phyloP scores from a whole-genome alignment of 2,797 vertebrate species.

The Catamblyrhynchus diadema region DNA sequence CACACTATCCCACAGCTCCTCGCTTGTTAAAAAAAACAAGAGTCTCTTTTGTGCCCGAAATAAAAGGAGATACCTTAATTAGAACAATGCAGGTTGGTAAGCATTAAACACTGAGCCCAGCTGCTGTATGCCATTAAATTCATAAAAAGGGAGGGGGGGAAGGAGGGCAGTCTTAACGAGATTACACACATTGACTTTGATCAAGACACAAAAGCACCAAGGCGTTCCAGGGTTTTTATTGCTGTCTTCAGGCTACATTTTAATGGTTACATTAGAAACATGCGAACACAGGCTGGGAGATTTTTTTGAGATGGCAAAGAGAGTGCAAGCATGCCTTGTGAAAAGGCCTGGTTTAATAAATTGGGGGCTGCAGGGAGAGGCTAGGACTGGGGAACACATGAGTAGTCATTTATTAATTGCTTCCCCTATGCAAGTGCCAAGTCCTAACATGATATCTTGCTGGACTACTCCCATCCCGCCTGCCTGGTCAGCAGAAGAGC shows the following conservation, averaged over 20 bases:
- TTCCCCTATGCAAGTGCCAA: conserved; percentile 71
- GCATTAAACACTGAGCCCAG: conserved; percentile 76
- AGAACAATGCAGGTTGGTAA: conserved; percentile 78
- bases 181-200: conserved; percentile 97
- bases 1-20: conserved; percentile 68
- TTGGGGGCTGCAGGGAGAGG: conserved; percentile 65
- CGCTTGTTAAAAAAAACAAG: conserved; percentile 70
- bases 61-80: conserved; percentile 81
- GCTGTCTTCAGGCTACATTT: conserved; percentile 93
- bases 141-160: conserved; percentile 70
- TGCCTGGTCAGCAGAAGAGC: background rate
- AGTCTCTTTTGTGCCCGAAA: conserved; percentile 68
- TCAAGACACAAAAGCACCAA: conserved; percentile 87
- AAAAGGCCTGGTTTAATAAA: conserved; percentile 70
- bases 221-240: conserved; percentile 88
- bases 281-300: conserved; percentile 79
- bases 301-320: conserved; percentile 69
- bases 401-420: conserved; percentile 78
- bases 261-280: conserved; percentile 90
- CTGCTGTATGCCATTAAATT: conserved; percentile 80
- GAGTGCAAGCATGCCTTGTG: conserved; percentile 57
- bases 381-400: conserved; percentile 74
- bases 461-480: background rate
- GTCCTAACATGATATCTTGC: background rate
- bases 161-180: conserved; percentile 88